Conservation (phyloP, 2,113 vertebrate species). For the Leptocoma aspasia region DNA sequence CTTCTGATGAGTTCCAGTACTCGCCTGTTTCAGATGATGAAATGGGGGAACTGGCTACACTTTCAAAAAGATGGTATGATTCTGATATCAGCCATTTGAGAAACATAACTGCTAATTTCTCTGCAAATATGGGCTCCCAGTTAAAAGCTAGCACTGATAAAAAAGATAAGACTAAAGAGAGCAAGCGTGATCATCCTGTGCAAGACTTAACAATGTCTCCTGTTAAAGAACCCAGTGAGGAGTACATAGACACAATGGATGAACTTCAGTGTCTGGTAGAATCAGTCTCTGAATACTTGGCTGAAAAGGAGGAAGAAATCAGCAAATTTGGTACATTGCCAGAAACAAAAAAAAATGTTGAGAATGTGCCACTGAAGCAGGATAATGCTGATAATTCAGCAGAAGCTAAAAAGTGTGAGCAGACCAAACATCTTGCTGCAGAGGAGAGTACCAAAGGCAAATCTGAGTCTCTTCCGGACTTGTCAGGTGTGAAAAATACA, state of each 20-base stretch:
- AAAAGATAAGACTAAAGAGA: constrained; percentile 45
- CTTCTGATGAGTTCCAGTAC: constrained; percentile 83
- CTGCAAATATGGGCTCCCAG: not conserved
- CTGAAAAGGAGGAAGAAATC: constrained; percentile 93
- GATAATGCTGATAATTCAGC: constrained; percentile 21
- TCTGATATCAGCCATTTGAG: constrained; percentile 17
- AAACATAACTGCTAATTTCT: constrained; percentile 16
- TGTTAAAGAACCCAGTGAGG: constrained; percentile 73
- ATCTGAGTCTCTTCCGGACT: constrained; percentile 63
- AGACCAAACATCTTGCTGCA: not conserved
- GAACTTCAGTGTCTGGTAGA: constrained; percentile 90
- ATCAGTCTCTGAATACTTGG: constrained; percentile 92
- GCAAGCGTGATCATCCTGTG: not conserved
- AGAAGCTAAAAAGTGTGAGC: constrained; percentile 44
- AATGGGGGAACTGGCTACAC: constrained; percentile 72
- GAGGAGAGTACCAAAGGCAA: constrained; percentile 28
- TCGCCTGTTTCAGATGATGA: constrained; percentile 85
- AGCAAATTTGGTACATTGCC: constrained; percentile 82
- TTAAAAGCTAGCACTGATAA: constrained; percentile 58
- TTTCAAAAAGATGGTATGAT: constrained; percentile 48
- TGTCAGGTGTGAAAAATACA: constrained; percentile 82
- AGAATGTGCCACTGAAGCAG: not conserved
- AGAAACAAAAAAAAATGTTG: constrained; percentile 59
- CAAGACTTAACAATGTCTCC: constrained; percentile 69
- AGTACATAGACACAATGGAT: constrained; percentile 83